Conservation (phyloP, 2,797 vertebrate genomes). For the Perodicticus potto region DNA sequence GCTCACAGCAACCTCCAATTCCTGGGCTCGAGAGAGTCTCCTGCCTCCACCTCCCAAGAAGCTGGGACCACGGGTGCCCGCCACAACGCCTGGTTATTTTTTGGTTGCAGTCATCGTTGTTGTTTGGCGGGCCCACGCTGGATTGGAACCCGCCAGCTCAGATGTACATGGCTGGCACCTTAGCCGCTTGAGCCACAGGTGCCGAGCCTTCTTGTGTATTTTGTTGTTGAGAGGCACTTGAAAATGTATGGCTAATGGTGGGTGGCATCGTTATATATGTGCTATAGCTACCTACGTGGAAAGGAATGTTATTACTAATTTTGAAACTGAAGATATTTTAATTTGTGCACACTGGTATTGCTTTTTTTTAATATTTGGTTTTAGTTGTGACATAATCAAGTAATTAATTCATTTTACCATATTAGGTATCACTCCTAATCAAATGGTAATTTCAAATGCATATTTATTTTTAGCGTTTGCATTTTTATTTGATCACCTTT, state of each 20-base stretch:
- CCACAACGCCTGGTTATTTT: too few relatives aligned
- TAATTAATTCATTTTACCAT: slow-evolving; percentile 24
- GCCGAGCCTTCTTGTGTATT: neutral
- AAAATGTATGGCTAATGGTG: neutral
- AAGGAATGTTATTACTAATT: neutral
- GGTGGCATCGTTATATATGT: neutral
- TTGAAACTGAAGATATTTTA: slow-evolving; percentile 48
- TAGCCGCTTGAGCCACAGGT: too few relatives aligned
- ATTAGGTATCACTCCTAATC: neutral
- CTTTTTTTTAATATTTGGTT: slow-evolving; percentile 20
- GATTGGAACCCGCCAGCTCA: too few relatives aligned
- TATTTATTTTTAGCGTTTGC: slow-evolving; percentile 34
- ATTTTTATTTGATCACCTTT: slow-evolving; percentile 51
- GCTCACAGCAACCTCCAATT: too few relatives aligned
- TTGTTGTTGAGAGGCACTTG: slow-evolving; percentile 7
- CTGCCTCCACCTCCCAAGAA: too few relatives aligned
- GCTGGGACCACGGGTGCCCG: too few relatives aligned
- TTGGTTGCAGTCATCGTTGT: too few relatives aligned
- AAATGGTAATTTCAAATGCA: slow-evolving; percentile 46
- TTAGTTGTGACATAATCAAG: neutral
- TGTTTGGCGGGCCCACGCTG: too few relatives aligned
- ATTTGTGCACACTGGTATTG: neutral
- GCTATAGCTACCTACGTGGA: neutral
- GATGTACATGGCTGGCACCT: too few relatives aligned
- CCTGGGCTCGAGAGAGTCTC: too few relatives aligned